Conservation (phyloP, 2,888 invertebrate species). For the Heteropelma amictum region DNA sequence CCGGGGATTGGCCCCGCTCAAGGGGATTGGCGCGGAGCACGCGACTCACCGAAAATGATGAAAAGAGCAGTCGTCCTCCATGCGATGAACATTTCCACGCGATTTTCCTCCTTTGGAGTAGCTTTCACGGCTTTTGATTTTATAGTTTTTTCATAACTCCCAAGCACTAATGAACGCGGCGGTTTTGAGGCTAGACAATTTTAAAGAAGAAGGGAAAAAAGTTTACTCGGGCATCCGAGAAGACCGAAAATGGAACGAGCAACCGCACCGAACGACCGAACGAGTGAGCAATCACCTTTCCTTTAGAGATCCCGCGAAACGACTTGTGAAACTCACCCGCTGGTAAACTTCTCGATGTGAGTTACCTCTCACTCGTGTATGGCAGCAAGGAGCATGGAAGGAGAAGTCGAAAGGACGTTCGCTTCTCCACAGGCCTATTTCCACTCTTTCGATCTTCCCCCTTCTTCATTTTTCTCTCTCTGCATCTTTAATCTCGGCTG, state of each 20-base stretch:
- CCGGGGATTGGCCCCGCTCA: no score
- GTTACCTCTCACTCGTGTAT: conserved; percentile 35
- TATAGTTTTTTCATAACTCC: no score
- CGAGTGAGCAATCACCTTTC: conserved; percentile 40
- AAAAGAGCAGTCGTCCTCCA: conserved; percentile 24
- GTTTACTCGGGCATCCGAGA: neutral
- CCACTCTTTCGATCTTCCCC: conserved; percentile 29
- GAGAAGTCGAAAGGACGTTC: conserved; percentile 59
- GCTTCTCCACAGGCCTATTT: conserved; percentile 54
- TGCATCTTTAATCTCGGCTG: no score
- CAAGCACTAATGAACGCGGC: no score
- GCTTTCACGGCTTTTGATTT: no score
- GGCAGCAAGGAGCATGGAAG: conserved; percentile 32
- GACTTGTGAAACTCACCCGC: conserved; percentile 33
- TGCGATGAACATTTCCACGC: conserved; percentile 13
- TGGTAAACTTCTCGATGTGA: conserved; percentile 35
- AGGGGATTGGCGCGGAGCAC: no score
- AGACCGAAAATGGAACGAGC: conserved; percentile 10
- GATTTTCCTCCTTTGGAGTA: no score
- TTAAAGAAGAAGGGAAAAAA: neutral
- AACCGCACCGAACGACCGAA: conserved; percentile 34
- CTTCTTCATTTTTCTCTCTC: no score
- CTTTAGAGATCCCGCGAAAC: conserved; percentile 38
- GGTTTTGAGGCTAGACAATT: no score
- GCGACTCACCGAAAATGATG: conserved; percentile 34